Conservation (phyloP, 53 echinoderm and acorn worm genomes). For the Hippasteria phrygiana region DNA sequence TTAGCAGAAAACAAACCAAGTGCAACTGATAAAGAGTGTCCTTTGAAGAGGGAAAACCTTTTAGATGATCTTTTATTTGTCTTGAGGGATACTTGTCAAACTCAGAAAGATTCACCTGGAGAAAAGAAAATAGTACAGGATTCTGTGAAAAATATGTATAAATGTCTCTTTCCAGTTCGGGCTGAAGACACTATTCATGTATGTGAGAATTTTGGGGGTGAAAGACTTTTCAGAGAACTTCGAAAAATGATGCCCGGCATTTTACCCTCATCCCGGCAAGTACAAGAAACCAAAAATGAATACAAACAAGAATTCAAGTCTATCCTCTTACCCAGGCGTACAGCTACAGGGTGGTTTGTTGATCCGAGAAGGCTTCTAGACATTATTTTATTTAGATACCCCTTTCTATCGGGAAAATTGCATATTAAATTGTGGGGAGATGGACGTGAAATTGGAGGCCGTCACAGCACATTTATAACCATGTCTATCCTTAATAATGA, state of each 20-base stretch:
- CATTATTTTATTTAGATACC: slow-evolving; percentile 24
- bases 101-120: too few relatives aligned
- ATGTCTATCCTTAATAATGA: slow-evolving; percentile 11
- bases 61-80: too few relatives aligned
- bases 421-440: slow-evolving; percentile 32
- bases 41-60: too few relatives aligned
- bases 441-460: slow-evolving; percentile 37
- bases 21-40: too few relatives aligned
- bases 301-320: slow-evolving; percentile 26
- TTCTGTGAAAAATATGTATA: too few relatives aligned
- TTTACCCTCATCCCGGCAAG: slow-evolving; percentile 8
- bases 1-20: too few relatives aligned
- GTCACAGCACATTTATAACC: background rate
- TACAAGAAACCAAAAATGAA: background rate
- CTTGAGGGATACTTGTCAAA: too few relatives aligned
- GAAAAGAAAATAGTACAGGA: too few relatives aligned
- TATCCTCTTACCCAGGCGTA: slow-evolving; percentile 32
- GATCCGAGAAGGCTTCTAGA: slow-evolving; percentile 24
- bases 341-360: slow-evolving; percentile 19
- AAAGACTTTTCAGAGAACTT: slow-evolving; percentile 20
- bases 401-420: background rate
- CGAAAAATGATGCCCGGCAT: slow-evolving; percentile 53
- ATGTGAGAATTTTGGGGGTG: slow-evolving; percentile 53
- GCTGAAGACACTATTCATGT: slow-evolving; percentile 41
- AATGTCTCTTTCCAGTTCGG: background rate